Evolutionary conservation across 2,797 vertebrate genomes (phyloP), one percentile per base, ranked within the genome.

Genomic region (Falco rusticolus): DNA sequence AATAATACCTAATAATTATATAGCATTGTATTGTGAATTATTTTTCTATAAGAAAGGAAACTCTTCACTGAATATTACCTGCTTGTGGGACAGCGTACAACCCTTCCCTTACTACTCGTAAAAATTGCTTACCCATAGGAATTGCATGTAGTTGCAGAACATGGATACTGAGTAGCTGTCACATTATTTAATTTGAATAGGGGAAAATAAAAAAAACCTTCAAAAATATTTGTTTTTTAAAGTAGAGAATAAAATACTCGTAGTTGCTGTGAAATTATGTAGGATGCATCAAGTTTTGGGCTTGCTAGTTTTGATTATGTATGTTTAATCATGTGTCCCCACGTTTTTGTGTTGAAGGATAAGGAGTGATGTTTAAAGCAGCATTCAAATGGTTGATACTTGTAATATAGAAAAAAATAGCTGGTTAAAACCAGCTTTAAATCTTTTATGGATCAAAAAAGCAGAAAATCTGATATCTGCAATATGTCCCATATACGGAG

Each of bases 371-470:
- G 37, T 80, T 77, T 92, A 63, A 87, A 77, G 39, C 28, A 51
- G n/a, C 11, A 11, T 70, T 95, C 57, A 63, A 39, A 50, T 79
- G 22, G 54, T 43, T 14, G 33, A 34, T 82, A 25, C 37, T 84
- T 89, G 28, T 56, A 85, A 84, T 82, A 39, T 31, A 80, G 50
- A 86, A 95, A 53, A 63, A 45, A 69, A 76, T 82, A 66, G 69
- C 68, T 84, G 50, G 37, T 64, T 84, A 85, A 94, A 92, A 80
- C 20, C 34, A 84, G 34, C 45, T 88, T 97, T n/a, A 84, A 65
- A 93, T 92, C 74, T 89, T 65, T 31, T 53, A 37, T 79, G 75
- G 64, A 93, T 94, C 69, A 86, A 86, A 93, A 83, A 83, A 61
- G 48, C 50, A 75, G 77, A 75, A 90, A 90, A 91, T 87, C 71